Evolutionary conservation across 35 echinoderm and acorn worm species (phyloP), one percentile per base, ranked within the genome.

Genomic region (Stichopus chloronotus): DNA sequence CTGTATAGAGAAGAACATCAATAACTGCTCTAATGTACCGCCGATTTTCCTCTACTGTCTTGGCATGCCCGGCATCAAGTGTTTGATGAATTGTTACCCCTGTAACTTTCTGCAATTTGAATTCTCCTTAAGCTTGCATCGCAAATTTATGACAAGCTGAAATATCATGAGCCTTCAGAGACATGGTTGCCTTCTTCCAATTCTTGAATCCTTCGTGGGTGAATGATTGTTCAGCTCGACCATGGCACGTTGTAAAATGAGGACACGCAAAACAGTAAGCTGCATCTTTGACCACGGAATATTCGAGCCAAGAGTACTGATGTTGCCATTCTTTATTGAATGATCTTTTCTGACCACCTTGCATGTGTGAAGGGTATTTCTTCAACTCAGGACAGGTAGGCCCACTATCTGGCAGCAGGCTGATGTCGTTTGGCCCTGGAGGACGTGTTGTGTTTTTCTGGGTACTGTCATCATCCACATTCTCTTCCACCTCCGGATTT

Each of bases 221-320:
- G 83, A 86, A 86, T 57, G 83, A 86, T 86, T 86, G 53, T 86
- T 86, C 83, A 86, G 52, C 83, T 86, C 83, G 83, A 86, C 83
- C 53, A 86, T 86, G 83, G 83, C 0, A 86, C 13, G 83, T 86
- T 86, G 83, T 86, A 86, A 86, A 56, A 86, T 86, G 83, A 14
- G 52, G 83, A 86, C 83, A 86, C 53, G 83, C 83, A 86, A 56
- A 52, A 86, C 83, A 86, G 83, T 86, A 86, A 86, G 83, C 83
- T 86, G 52, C 83, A 86, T 86, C 83, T 86, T 86, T 86, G 83
- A 86, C 83, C 83, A 86, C 83, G 83, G 83, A 86, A 86, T 86
- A 86, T 86, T 86, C 83, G 55, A 86, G 83, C 83, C 83, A 86
- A 86, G 83, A 86, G 21, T 86, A 86, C 17, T 86, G 83, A 13